Evolutionary conservation across 2,888 invertebrate genomes (phyloP).

Genomic region (Dusona sp.): DNA sequence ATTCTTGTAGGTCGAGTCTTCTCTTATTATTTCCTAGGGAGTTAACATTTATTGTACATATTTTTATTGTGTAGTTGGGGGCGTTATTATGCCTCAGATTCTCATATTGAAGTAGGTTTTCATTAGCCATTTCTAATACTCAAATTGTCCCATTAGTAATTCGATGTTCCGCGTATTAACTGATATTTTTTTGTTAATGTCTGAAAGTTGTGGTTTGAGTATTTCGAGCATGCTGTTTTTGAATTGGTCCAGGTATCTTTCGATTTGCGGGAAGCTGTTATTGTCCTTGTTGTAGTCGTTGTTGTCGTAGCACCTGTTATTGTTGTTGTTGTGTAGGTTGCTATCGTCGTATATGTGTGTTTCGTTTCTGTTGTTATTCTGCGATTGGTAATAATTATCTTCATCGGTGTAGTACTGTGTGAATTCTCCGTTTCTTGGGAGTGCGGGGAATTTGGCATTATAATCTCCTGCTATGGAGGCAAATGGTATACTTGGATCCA

Average conservation of each 20-base stretch:
- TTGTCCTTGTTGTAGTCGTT: background rate
- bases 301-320: background rate
- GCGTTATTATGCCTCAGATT: background rate
- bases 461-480: background rate
- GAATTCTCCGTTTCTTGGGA: too few relatives aligned
- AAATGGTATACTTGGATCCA: background rate
- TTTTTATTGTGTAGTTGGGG: background rate
- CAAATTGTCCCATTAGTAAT: background rate
- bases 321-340: background rate
- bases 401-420: too few relatives aligned
- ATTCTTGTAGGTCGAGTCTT: conserved; percentile 1
- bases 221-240: background rate
- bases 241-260: background rate
- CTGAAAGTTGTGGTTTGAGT: background rate
- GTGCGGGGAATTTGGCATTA: conserved; percentile 5
- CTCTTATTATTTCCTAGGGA: background rate
- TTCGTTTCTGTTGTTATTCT: too few relatives aligned
- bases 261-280: background rate
- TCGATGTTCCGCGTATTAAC: background rate
- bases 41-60: conserved; percentile 6
- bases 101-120: background rate
- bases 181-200: background rate
- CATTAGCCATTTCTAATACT: background rate
- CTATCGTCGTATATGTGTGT: background rate
- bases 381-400: too few relatives aligned